Evolutionary conservation across 37 sponge, comb jelly and placozoan species (phyloP), one percentile per base, ranked within the genome.

Genomic region (Beroe forskalii): DNA sequence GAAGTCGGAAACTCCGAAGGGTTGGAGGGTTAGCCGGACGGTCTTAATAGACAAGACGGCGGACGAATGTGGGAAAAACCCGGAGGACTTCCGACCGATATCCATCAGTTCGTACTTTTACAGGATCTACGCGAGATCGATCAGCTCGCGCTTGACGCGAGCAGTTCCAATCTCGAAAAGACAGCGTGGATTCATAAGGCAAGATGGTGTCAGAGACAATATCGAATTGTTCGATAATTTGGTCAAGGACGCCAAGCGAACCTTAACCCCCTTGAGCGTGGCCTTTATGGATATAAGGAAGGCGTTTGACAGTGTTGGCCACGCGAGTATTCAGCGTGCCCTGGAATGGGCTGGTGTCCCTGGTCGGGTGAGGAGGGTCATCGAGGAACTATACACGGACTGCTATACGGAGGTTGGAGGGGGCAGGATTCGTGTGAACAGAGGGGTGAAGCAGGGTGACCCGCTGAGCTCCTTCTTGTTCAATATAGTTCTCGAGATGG

Each of bases 381-480:
- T 63, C 20, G 66, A 24, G 2, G 66, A 63, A 4, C 66, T 63
- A 63, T 63, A 63, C 66, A 8, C 20, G 66, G 66, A 63, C n/a
- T 63, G 66, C n/a, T n/a, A 24, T 3, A 63, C 66, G 20, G n/a
- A 19, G 6, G 25, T 63, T 3, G 14, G 66, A 4, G 23, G 9
- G 2, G 4, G 23, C 14, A 3, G 2, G 28, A 20, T 63, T 30
- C 20, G 25, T 4, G 66, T 63, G n/a, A 63, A 24, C 9, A 63
- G 66, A 63, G 66, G 66, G 2, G 66, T 63, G 9, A 63, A 63
- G 66, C 66, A 63, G 66, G 66, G 66, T n/a, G 66, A 63, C n/a
- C 66, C 66, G 3, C n/a, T 63, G 25, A 63, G 66, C n/a, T 63
- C 66, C n/a, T 28, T 20, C 25, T 30, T 63, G 66, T 63, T 63